These are phyloP conservation scores for Congeria kusceri DNA, from an alignment of 2,888 invertebrate species.

Conservation along the genomic window DNA sequence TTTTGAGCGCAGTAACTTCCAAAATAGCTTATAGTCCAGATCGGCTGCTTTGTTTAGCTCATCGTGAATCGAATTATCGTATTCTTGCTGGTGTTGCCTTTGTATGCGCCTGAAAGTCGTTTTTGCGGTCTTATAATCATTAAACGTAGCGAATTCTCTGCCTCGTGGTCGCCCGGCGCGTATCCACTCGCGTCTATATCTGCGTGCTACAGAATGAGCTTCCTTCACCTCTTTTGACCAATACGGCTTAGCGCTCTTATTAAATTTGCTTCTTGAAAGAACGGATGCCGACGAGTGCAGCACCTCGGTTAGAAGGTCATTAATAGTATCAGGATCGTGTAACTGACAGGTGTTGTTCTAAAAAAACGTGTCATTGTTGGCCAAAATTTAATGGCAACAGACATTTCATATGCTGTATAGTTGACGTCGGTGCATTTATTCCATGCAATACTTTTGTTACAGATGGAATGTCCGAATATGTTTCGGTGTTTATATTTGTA, in stretches of 20 bases:
- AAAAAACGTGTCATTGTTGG: neutral
- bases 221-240: constrained; percentile 38
- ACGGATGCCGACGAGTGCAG: neutral
- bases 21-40: constrained; percentile 16
- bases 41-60: constrained; percentile 31
- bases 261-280: constrained; percentile 20
- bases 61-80: constrained; percentile 5
- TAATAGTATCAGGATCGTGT: too few relatives aligned
- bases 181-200: constrained; percentile 22
- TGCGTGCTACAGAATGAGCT: constrained; percentile 17
- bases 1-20: constrained; percentile 17
- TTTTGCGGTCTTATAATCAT: constrained; percentile 28
- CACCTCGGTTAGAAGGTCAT: too few relatives aligned
- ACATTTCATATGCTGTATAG: too few relatives aligned
- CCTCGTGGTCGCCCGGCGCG: constrained; percentile 30
- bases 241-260: constrained; percentile 32
- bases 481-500: too few relatives aligned
- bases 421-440: too few relatives aligned
- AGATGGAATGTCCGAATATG: too few relatives aligned
- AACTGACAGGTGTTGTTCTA: neutral
- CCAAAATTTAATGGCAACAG: neutral
- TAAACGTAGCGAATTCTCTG: constrained; percentile 10
- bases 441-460: too few relatives aligned
- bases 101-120: constrained; percentile 15
- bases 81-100: neutral